Percentiles rank a stretch among this genome's conserved stretches.
These are phyloP conservation scores for Arctocebus calabarensis DNA, from an alignment of 2,797 vertebrate species.

Conservation along the genomic window DNA sequence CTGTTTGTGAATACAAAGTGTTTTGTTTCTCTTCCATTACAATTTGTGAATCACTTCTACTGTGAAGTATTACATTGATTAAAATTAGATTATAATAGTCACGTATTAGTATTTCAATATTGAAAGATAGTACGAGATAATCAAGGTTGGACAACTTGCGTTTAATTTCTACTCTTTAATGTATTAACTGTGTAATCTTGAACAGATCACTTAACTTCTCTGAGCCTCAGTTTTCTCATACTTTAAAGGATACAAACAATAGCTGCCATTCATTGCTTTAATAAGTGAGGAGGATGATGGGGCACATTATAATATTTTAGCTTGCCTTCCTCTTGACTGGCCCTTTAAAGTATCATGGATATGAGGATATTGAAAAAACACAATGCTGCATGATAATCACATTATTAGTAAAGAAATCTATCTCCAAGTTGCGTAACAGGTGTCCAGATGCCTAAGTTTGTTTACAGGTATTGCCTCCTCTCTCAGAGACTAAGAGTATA, in stretches of 20 bases:
- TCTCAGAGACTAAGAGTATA: not conserved
- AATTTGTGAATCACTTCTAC: not conserved
- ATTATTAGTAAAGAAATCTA: not conserved
- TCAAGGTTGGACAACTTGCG: not conserved
- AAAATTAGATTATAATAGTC: not conserved
- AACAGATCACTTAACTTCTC: not conserved
- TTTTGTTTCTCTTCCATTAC: not conserved
- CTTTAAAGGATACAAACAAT: not conserved
- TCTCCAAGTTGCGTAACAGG: not conserved
- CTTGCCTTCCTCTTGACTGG: not conserved
- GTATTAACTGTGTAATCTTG: not conserved
- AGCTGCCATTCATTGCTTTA: not conserved
- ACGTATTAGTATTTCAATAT: not conserved
- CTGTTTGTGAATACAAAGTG: not conserved
- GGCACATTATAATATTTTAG: not conserved
- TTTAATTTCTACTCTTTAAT: not conserved
- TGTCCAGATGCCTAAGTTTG: not conserved
- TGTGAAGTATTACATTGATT: not conserved
- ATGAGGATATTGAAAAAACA: not conserved
- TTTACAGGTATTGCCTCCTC: slow-evolving; percentile 36
- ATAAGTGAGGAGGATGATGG: not conserved
- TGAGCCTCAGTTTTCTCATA: not conserved
- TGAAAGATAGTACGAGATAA: not conserved
- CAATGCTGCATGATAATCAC: not conserved
- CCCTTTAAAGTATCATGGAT: not conserved